phyloP scores from a whole-genome alignment of 2,888 invertebrate species.

The Anthophora plumipes region DNA sequence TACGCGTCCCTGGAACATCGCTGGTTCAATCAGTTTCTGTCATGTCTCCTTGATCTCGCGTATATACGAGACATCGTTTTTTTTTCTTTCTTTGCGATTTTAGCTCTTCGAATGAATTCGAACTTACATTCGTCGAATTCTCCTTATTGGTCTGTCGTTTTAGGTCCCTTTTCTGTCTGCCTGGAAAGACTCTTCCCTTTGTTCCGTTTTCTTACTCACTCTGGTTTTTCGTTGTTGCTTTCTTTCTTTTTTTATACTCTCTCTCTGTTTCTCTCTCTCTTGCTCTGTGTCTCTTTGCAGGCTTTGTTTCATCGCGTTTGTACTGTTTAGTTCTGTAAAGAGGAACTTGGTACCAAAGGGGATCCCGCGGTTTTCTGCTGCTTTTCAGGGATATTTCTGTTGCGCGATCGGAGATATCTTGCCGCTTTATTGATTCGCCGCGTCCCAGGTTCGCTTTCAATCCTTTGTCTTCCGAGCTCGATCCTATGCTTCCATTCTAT shows the following conservation, averaged over 20 bases:
- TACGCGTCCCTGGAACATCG: not conserved
- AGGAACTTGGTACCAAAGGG: not conserved
- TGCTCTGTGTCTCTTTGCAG: not conserved
- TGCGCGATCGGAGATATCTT: slow-evolving; percentile 4
- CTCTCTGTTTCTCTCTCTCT: not conserved
- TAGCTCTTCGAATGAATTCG: not conserved
- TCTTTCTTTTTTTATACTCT: not conserved
- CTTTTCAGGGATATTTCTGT: not conserved
- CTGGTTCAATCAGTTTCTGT: not conserved
- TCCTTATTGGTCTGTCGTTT: not conserved
- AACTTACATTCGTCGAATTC: not conserved
- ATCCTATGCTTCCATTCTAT: not conserved
- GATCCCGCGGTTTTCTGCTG: not conserved
- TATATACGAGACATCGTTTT: not conserved
- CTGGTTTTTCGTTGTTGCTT: too few species aligned
- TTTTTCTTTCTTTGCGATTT: too few species aligned
- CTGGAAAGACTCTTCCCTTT: not conserved
- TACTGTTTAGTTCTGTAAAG: not conserved
- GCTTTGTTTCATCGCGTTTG: too few species aligned
- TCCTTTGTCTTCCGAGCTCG: not conserved
- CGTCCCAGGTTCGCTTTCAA: not conserved
- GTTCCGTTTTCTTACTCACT: not conserved
- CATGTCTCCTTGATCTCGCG: not conserved
- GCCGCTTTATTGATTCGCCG: slow-evolving; percentile 35
- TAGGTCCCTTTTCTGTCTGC: not conserved